Evolutionary conservation across 2,888 invertebrate genomes (phyloP).

Genomic region (Adelognathus sp.): DNA sequence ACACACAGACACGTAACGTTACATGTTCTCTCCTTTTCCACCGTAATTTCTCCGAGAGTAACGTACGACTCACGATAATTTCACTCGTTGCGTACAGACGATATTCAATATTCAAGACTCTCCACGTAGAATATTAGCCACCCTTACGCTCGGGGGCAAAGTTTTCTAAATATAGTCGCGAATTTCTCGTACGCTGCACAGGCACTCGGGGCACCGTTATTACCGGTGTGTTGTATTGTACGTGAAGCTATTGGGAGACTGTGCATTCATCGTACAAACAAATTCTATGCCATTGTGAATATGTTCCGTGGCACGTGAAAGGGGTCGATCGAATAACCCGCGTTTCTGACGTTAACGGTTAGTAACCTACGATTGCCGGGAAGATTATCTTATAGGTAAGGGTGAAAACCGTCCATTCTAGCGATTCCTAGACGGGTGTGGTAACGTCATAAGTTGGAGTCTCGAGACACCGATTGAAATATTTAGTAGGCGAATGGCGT

Average conservation of each 20-base stretch:
- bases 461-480: slow-evolving; percentile 21
- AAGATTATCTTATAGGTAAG: slow-evolving; percentile 1
- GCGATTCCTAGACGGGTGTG: background rate
- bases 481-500: slow-evolving; percentile 9
- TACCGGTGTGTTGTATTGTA: background rate
- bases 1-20: slow-evolving; percentile 23
- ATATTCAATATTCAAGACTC: slow-evolving; percentile 49
- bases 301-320: background rate
- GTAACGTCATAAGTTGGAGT: background rate
- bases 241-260: background rate
- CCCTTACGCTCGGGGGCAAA: slow-evolving; percentile 29
- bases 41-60: slow-evolving; percentile 42
- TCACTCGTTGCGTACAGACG: slow-evolving; percentile 23
- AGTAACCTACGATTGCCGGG: too few species aligned
- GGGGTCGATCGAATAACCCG: background rate
- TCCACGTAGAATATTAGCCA: slow-evolving; percentile 9
- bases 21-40: slow-evolving; percentile 38
- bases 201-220: too few species aligned
- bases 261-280: too few species aligned
- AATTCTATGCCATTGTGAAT: too few species aligned
- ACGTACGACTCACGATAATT: slow-evolving; percentile 19
- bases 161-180: slow-evolving; percentile 41
- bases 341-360: background rate
- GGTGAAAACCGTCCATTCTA: too few species aligned
- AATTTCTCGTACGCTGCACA: background rate